Conservation (phyloP, 2,888 invertebrate genomes). For the Pseudanteris insignis region DNA sequence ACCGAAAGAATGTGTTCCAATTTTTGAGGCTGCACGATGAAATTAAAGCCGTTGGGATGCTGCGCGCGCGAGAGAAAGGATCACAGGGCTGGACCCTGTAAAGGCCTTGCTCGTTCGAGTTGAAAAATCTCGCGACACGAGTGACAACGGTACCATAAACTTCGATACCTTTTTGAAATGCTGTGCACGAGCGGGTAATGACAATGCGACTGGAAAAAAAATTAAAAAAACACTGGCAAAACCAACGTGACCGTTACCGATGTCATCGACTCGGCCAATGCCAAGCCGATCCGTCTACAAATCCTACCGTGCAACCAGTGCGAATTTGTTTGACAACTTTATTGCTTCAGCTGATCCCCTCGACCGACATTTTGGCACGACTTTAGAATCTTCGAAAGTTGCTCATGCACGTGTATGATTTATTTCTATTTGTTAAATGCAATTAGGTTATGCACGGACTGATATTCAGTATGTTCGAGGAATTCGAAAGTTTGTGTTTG, state of each 20-base stretch:
- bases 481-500: conserved; percentile 3
- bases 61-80: conserved; percentile 21
- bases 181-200: conserved; percentile 21
- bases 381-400: conserved; percentile 1
- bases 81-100: conserved; percentile 21
- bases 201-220: conserved; percentile 23
- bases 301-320: conserved; percentile 9
- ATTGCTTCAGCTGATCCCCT: conserved; percentile 5
- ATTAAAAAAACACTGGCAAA: conserved; percentile 5
- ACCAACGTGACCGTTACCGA: conserved; percentile 23
- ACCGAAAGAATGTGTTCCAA: conserved; percentile 22
- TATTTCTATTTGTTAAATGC: conserved; percentile 3
- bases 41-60: conserved; percentile 18
- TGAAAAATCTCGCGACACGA: conserved; percentile 26
- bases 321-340: conserved; percentile 27
- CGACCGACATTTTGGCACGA: conserved; percentile 8
- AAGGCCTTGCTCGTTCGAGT: conserved; percentile 16
- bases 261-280: conserved; percentile 21
- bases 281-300: conserved; percentile 12
- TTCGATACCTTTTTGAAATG: conserved; percentile 22
- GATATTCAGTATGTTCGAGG: not conserved
- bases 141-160: conserved; percentile 22
- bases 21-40: conserved; percentile 22
- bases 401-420: not conserved
- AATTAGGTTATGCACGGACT: conserved; percentile 1